These are phyloP conservation scores for Cantharis rustica DNA, from an alignment of 2,888 invertebrate genomes.

Conservation along the genomic window DNA sequence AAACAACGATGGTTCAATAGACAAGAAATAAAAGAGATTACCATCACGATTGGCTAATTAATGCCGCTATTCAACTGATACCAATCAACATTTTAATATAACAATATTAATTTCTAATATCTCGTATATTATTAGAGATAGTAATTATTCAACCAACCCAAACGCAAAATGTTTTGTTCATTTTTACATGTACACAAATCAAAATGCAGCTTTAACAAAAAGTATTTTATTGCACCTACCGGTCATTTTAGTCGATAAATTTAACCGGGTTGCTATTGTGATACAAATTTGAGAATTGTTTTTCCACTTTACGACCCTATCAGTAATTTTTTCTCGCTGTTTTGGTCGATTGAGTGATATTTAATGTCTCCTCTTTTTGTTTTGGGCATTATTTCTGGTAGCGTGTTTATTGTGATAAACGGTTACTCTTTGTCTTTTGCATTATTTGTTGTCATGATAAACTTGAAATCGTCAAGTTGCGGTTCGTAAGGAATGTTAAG, in stretches of 20 bases:
- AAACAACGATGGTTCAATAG: slow-evolving; percentile 1
- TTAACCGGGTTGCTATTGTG: neutral
- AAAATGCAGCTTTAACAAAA: neutral
- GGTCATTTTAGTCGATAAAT: neutral
- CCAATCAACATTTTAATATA: slow-evolving; percentile 7
- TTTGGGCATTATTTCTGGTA: neutral
- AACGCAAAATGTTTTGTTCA: neutral
- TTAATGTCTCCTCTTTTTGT: neutral
- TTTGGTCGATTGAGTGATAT: neutral
- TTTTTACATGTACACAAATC: neutral
- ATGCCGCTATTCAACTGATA: slow-evolving; percentile 19
- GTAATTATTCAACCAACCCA: neutral
- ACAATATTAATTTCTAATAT: neutral
- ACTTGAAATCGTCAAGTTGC: neutral
- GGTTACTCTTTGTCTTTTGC: neutral
- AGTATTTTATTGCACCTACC: neutral
- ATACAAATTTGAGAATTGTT: neutral
- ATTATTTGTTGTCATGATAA: neutral
- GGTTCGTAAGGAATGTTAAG: neutral
- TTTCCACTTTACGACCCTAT: neutral
- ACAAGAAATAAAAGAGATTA: slow-evolving; percentile 7
- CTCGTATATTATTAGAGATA: neutral
- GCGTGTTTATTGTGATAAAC: neutral
- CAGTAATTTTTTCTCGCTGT: neutral
- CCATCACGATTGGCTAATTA: slow-evolving; percentile 13